Percentiles rank a stretch among this genome's conserved stretches.
These are phyloP conservation scores for Phyllostomus discolor DNA, from an alignment of 2,113 vertebrate genomes.

Conservation along the genomic window DNA sequence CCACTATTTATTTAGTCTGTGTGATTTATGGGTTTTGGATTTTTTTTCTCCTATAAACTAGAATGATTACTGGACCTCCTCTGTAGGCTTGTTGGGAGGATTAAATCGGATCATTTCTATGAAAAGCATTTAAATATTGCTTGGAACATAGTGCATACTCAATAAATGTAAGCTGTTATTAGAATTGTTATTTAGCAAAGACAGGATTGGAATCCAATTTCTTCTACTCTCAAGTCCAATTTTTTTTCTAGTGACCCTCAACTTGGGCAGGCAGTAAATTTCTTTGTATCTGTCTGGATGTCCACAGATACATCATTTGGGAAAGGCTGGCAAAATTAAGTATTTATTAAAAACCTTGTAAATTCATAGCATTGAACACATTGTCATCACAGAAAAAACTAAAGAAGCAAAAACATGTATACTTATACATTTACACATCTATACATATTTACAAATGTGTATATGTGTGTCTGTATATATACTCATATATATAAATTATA, in stretches of 20 bases:
- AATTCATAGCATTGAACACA: neutral
- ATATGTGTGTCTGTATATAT: no score
- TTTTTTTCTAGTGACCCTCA: neutral
- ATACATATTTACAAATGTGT: neutral
- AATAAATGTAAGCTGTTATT: neutral
- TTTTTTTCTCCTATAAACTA: neutral
- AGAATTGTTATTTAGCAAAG: neutral
- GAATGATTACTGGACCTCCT: neutral
- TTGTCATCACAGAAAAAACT: neutral
- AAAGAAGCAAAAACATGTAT: neutral
- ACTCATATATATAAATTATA: no score
- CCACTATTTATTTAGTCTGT: neutral
- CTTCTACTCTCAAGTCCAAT: neutral
- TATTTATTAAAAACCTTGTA: neutral
- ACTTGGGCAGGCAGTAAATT: neutral
- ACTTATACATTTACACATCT: neutral
- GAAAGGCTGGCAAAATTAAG: neutral
- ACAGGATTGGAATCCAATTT: neutral
- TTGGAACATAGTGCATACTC: neutral
- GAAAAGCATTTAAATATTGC: neutral
- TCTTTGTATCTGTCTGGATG: neutral
- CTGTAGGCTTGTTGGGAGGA: neutral
- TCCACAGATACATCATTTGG: neutral
- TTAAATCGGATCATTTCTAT: neutral
- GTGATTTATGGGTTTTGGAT: neutral